Conservation (phyloP, 2,888 invertebrate genomes). For the Syrista parreyssii region DNA sequence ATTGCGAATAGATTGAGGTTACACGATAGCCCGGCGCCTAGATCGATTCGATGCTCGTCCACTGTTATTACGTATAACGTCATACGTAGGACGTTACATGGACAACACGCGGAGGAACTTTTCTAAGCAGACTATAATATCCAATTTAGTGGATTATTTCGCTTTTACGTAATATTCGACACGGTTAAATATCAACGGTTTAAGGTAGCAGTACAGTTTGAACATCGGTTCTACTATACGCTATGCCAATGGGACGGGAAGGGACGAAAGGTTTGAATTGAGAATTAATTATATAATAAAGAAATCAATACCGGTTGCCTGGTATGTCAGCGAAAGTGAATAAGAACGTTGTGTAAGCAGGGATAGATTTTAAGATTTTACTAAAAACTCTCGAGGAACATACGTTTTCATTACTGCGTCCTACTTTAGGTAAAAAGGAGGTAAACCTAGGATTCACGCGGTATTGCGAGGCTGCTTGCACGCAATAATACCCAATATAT, state of each 20-base stretch:
- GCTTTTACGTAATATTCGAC: not conserved
- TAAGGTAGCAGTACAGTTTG: not conserved
- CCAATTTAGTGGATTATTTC: not conserved
- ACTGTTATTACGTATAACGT: not conserved
- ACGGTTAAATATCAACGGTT: not conserved
- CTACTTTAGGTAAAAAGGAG: not conserved
- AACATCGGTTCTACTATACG: not conserved
- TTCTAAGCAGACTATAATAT: not conserved
- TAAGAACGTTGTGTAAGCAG: not conserved
- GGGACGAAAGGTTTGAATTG: not conserved
- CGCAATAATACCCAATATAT: not conserved
- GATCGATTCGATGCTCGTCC: slow-evolving; percentile 49
- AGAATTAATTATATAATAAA: not conserved
- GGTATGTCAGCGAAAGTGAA: not conserved
- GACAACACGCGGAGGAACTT: not conserved
- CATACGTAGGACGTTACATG: not conserved
- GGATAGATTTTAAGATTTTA: not conserved
- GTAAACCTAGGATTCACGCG: not conserved
- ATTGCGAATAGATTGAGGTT: slow-evolving; percentile 32
- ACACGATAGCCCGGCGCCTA: slow-evolving; percentile 31
- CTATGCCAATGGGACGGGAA: not conserved
- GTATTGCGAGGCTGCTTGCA: not conserved
- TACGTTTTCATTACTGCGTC: not conserved
- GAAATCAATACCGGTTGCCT: not conserved
- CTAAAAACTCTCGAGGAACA: not conserved